Evolutionary conservation across 2,113 vertebrate species (phyloP).

Genomic region (Garra rufa): DNA sequence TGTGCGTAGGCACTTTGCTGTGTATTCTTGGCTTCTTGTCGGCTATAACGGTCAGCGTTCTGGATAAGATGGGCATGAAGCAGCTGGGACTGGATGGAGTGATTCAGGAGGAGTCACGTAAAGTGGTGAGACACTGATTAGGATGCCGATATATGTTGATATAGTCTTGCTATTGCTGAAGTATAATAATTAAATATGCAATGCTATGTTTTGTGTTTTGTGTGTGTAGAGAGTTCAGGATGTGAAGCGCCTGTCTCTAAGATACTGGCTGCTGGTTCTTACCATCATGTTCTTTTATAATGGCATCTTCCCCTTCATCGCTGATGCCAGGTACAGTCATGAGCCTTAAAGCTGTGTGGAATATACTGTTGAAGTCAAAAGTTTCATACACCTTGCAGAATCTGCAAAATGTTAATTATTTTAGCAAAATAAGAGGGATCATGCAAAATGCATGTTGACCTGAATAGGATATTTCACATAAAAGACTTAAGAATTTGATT

Average conservation of each 20-base stretch:
- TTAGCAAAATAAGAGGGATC: no score
- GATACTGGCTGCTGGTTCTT: conserved; percentile 83
- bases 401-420: no score
- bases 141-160: no score
- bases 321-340: conserved; percentile 76
- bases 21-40: conserved; percentile 79
- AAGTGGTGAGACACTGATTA: conserved; percentile 72
- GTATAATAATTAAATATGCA: not conserved
- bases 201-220: not conserved
- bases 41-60: conserved; percentile 73
- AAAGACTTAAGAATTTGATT: no score
- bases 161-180: not conserved
- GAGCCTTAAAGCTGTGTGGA: not conserved
- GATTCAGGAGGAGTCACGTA: conserved; percentile 80
- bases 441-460: no score
- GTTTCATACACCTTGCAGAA: no score
- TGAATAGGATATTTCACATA: no score
- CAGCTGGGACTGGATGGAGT: conserved; percentile 79
- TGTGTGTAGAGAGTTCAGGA: conserved; percentile 78
- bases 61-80: conserved; percentile 81
- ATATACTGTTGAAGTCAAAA: no score
- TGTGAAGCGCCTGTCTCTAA: conserved; percentile 70
- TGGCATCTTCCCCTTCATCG: conserved; percentile 81
- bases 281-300: conserved; percentile 88
- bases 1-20: conserved; percentile 74